These are phyloP conservation scores for Trochalopteron elliotii DNA, from an alignment of 2,113 vertebrate species.

Conservation along the genomic window DNA sequence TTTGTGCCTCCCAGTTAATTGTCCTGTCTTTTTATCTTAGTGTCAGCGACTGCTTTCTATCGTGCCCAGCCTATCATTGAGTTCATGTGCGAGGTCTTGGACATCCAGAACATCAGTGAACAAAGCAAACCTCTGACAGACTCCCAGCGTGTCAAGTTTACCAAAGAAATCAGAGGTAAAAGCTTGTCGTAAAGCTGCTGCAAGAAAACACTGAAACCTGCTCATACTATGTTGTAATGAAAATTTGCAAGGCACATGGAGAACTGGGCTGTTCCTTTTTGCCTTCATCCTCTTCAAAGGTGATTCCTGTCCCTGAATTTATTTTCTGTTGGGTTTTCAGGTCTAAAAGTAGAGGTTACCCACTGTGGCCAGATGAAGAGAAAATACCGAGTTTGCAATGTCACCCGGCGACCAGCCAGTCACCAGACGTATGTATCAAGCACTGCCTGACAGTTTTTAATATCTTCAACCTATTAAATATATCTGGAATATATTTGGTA, in stretches of 20 bases:
- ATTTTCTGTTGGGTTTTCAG: constrained; percentile 69
- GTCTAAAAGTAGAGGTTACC: constrained; percentile 97
- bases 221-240: not conserved
- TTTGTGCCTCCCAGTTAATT: constrained; percentile 1
- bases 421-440: constrained; percentile 91
- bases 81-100: constrained; percentile 98
- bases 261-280: not conserved
- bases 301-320: not conserved
- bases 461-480: not conserved
- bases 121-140: constrained; percentile 98
- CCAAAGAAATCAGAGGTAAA: constrained; percentile 98
- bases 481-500: not conserved
- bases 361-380: constrained; percentile 99
- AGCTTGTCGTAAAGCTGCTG: not conserved
- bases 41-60: constrained; percentile 98
- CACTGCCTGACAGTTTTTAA: not conserved
- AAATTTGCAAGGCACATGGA: not conserved
- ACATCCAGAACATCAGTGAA: constrained; percentile 98
- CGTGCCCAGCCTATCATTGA: constrained; percentile 98
- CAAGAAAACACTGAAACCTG: not conserved
- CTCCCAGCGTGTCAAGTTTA: constrained; percentile 98
- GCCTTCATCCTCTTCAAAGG: not conserved
- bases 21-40: constrained; percentile 63
- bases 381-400: constrained; percentile 97
- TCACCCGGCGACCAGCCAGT: constrained; percentile 94